Base-by-base conservation (phyloP, 2,113 vertebrate species). In the Miniopterus natalensis region DNA sequence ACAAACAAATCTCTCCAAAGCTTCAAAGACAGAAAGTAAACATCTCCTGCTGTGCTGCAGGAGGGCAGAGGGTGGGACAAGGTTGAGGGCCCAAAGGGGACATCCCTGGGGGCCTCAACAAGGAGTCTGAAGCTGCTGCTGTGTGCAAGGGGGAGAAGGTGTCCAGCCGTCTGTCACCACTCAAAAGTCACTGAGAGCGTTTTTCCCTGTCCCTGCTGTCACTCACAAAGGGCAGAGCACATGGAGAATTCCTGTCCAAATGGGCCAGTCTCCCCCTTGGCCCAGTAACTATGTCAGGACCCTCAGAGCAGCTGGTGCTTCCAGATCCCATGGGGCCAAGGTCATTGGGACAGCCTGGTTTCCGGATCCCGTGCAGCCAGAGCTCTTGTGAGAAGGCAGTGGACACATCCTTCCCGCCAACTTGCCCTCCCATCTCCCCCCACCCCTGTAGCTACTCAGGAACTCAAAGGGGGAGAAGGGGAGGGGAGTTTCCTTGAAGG, bases 11-110 rank as follows among this genome's bases (percentile, higher is more conserved):
- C n/a, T 71, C 79, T 57, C 80, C 70, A 77, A 78, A 86, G 47
- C 53, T n/a, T 63, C 25, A 5, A 36, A 17, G 51, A 83, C 78
- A 59, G 89, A 92, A 89, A 63, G 61, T 5, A 92, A 95, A 71
- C 61, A 65, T 2, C 18, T 13, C 75, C 59, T 12, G 15, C 84
- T 47, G 73, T 12, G 18, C 3, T 17, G 51, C 14, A 45, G 59
- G 27, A 9, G 9, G 15, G 27, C 14, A 13, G 18, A 51, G 68
- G 8, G 29, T 6, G 36, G 18, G 27, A 13, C 55, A 51, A 84
- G 9, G 25, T 18, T 6, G 73, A 59, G 29, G 20, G 15, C 1
- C 5, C 7, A 66, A 6, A 45, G 53, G 71, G 25, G 78, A n/a
- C 65, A 21, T 2, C 65, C 49, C 51, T 3, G 57, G 31, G 65